phyloP scores from a whole-genome alignment of 2,797 vertebrate species.

The Luscinia luscinia region DNA sequence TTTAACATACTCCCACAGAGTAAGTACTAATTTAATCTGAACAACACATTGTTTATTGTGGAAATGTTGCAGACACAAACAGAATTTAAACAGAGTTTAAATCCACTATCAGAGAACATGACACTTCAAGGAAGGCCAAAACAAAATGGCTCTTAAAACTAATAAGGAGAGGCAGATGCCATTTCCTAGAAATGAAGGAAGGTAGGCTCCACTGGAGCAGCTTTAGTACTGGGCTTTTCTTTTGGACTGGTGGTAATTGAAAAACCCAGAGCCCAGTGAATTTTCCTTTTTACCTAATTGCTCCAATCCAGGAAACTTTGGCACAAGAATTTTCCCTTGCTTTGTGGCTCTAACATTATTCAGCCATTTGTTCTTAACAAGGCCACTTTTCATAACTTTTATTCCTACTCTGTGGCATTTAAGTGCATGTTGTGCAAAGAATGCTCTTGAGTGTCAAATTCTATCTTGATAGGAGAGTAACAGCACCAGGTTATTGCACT shows the following conservation, averaged over 20 bases:
- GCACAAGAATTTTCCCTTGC: conserved; percentile 18
- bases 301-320: conserved; percentile 53
- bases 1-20: background rate
- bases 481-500: conserved; percentile 2
- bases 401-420: background rate
- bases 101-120: conserved; percentile 23
- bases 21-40: background rate
- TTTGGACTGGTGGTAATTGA: background rate
- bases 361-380: background rate
- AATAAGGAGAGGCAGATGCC: conserved; percentile 38
- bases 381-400: background rate
- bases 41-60: conserved; percentile 19
- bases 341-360: background rate
- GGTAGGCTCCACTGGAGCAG: conserved; percentile 59
- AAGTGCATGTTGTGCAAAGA: background rate
- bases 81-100: conserved; percentile 24
- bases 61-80: conserved; percentile 34
- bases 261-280: conserved; percentile 24
- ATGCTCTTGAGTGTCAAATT: conserved; percentile 5
- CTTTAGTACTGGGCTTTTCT: conserved; percentile 11
- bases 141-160: conserved; percentile 39
- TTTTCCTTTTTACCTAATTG: background rate
- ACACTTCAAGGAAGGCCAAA: conserved; percentile 51
- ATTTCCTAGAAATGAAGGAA: conserved; percentile 71
- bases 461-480: background rate